These are phyloP conservation scores for Phallusia fumigata DNA, from an alignment of 23 tunicate species.

Conservation along the genomic window DNA sequence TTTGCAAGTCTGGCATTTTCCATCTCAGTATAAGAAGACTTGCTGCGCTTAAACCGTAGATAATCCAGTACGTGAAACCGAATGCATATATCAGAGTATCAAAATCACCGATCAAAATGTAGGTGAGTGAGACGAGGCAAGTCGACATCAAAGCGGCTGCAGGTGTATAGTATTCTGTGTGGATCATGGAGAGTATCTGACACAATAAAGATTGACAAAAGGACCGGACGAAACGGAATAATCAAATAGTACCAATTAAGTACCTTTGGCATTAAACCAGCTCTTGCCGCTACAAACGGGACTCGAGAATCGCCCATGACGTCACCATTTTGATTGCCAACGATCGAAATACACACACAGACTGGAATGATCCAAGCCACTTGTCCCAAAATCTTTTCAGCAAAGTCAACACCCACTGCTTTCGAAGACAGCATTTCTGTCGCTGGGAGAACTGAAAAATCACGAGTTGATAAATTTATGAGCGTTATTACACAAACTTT, in stretches of 20 bases:
- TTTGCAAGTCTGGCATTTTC: slow-evolving; percentile 39
- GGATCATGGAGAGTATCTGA: slow-evolving; percentile 36
- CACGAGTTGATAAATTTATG: no score
- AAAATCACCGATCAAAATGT: slow-evolving; percentile 35
- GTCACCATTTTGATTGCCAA: slow-evolving; percentile 45
- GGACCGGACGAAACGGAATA: not conserved
- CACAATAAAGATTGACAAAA: not conserved
- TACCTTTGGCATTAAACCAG: slow-evolving; percentile 37
- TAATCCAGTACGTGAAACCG: slow-evolving; percentile 26
- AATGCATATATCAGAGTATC: slow-evolving; percentile 44
- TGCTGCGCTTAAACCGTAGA: slow-evolving; percentile 41
- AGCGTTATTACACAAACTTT: no score
- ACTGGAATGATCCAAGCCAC: slow-evolving; percentile 62
- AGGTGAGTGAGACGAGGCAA: not conserved
- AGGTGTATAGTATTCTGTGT: slow-evolving; percentile 36
- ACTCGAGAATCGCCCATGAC: slow-evolving; percentile 18
- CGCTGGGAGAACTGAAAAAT: no score
- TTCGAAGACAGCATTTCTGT: no score
- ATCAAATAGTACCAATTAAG: not conserved
- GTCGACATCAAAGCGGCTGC: slow-evolving; percentile 28
- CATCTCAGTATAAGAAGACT: slow-evolving; percentile 48
- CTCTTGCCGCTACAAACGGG: slow-evolving; percentile 40
- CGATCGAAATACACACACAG: slow-evolving; percentile 46
- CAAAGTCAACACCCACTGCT: slow-evolving; percentile 74
- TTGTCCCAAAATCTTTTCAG: slow-evolving; percentile 26